These are phyloP conservation scores for Smutsia gigantea DNA, from an alignment of 2,797 vertebrate species.

Conservation along the genomic window DNA sequence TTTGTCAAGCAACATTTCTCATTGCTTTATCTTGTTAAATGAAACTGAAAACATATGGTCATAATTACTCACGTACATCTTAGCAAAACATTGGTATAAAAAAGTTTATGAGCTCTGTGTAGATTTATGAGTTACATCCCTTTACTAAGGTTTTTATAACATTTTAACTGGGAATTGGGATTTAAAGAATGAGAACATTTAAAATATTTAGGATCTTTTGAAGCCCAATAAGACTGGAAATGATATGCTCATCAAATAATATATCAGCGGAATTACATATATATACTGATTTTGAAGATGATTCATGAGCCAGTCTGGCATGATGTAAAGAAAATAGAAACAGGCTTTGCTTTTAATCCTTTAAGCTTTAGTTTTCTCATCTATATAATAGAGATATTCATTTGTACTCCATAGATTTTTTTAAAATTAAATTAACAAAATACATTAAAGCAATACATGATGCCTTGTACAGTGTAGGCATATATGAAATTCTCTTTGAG, in stretches of 20 bases:
- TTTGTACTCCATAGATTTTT: not conserved
- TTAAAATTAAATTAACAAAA: not conserved
- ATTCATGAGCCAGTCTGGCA: not conserved
- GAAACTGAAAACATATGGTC: slow-evolving; percentile 61
- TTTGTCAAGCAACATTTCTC: slow-evolving; percentile 44
- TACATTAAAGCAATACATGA: not conserved
- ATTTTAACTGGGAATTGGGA: slow-evolving; percentile 54
- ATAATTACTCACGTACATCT: slow-evolving; percentile 55
- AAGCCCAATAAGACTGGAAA: not conserved
- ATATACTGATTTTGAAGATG: not conserved
- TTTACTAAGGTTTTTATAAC: slow-evolving; percentile 38
- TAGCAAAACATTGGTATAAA: slow-evolving; percentile 55
- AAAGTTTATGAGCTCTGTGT: slow-evolving; percentile 48
- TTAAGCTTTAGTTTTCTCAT: not conserved
- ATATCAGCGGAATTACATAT: not conserved
- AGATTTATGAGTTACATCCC: slow-evolving; percentile 58
- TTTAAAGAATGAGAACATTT: slow-evolving; percentile 38
- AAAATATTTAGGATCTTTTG: slow-evolving; percentile 33
- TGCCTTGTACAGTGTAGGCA: not conserved
- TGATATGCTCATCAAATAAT: slow-evolving; percentile 20
- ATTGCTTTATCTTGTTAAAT: slow-evolving; percentile 58
- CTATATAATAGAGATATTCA: not conserved
- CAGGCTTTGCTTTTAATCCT: not conserved
- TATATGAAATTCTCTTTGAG: not conserved
- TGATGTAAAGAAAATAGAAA: not conserved